A percentile compares a stretch with the other conserved stretches of the same genome.
Evolutionary conservation across 1,140 invertebrate species (phyloP).

Genomic region (Diorhabda carinulata): DNA sequence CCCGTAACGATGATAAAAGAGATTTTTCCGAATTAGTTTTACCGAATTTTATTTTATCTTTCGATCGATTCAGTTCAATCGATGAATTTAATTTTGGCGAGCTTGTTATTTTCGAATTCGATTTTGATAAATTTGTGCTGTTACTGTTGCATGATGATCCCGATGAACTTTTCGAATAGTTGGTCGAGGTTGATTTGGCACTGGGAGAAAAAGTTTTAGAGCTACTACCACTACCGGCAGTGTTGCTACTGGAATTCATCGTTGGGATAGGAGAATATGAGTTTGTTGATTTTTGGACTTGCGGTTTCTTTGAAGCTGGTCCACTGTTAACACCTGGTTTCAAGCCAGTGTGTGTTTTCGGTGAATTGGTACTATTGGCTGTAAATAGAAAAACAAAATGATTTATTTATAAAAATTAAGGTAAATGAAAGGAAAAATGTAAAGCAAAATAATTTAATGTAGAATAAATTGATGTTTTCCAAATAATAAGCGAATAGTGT

Average conservation of each 20-base stretch:
- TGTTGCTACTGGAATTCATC: conserved; percentile 21
- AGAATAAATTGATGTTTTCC: no score
- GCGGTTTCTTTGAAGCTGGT: conserved; percentile 72
- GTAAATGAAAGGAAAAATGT: no score
- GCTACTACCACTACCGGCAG: conserved; percentile 18
- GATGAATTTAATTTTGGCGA: conserved; percentile 50
- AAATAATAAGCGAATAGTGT: no score
- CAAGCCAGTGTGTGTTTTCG: conserved; percentile 74
- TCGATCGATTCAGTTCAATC: conserved; percentile 56
- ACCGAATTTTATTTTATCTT: conserved; percentile 53
- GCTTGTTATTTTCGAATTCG: conserved; percentile 43
- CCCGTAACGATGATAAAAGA: conserved; percentile 57
- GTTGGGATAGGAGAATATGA: conserved; percentile 17
- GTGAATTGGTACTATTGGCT: conserved; percentile 53
- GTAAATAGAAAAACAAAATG: background rate
- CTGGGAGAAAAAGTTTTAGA: conserved; percentile 22
- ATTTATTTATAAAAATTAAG: no score
- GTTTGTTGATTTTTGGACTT: conserved; percentile 32
- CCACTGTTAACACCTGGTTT: conserved; percentile 80
- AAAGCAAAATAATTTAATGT: no score
- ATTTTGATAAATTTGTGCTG: conserved; percentile 38
- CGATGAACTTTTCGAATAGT: conserved; percentile 11
- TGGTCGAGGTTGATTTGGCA: conserved; percentile 6
- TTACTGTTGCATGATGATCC: conserved; percentile 11
- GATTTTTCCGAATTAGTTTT: conserved; percentile 58